phyloP scores from a whole-genome alignment of 2,888 invertebrate species.

The Lomographa bimaculata region DNA sequence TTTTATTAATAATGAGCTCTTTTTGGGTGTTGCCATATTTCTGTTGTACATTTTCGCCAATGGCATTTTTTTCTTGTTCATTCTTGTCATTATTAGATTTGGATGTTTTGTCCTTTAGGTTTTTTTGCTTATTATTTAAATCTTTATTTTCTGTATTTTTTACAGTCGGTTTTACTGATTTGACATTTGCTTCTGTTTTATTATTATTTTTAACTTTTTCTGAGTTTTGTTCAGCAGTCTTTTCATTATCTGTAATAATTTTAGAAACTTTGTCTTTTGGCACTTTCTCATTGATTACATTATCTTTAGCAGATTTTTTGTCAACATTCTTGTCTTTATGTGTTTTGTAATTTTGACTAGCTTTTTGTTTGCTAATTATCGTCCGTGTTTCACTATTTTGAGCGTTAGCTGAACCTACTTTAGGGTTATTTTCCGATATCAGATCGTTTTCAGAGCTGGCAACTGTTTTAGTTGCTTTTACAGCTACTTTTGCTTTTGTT shows the following conservation, averaged over 20 bases:
- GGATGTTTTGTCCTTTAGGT: too few species aligned
- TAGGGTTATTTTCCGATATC: too few species aligned
- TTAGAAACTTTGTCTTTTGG: constrained; percentile 1
- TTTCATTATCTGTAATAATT: neutral
- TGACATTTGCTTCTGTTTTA: neutral
- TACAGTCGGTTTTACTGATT: constrained; percentile 8
- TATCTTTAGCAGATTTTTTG: too few species aligned
- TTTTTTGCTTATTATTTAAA: constrained; percentile 18
- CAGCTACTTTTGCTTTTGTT: neutral
- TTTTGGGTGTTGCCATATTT: too few species aligned
- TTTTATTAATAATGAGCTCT: too few species aligned
- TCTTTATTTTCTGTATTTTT: constrained; percentile 13
- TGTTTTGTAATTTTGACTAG: too few species aligned
- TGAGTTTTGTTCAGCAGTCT: constrained; percentile 14
- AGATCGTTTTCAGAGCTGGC: too few species aligned
- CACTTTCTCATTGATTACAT: constrained; percentile 1
- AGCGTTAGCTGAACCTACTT: too few species aligned
- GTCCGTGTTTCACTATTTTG: too few species aligned
- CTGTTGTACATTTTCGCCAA: too few species aligned
- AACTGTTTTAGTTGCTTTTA: constrained; percentile 3
- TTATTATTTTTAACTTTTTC: constrained; percentile 18
- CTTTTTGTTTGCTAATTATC: too few species aligned
- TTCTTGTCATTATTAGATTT: constrained; percentile 13
- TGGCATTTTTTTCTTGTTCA: constrained; percentile 1
- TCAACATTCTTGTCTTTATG: too few species aligned